A percentile compares a stretch with the other conserved stretches of the same genome.
Conservation (phyloP, 2,888 invertebrate genomes). For the Rhingia rostrata region DNA sequence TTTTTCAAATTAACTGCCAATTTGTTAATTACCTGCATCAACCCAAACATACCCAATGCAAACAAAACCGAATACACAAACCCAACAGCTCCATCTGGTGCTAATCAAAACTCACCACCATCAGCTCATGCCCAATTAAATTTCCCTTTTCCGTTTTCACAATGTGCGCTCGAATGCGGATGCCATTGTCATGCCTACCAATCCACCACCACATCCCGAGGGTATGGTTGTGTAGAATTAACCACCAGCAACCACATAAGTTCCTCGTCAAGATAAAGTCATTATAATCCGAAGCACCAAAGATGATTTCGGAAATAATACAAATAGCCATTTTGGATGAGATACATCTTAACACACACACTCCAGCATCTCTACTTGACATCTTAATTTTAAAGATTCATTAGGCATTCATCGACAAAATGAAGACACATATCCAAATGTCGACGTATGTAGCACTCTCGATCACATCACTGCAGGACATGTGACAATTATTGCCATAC, state of each 20-base stretch:
- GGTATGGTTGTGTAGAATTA: conserved; percentile 7
- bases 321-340: conserved; percentile 21
- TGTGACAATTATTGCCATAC: conserved; percentile 49
- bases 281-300: conserved; percentile 9
- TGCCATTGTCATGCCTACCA: neutral
- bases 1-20: conserved; percentile 11
- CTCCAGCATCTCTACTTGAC: conserved; percentile 10
- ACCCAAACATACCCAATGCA: conserved; percentile 22
- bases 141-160: conserved; percentile 32
- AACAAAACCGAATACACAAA: conserved; percentile 37
- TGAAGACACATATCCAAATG: conserved; percentile 9
- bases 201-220: conserved; percentile 4
- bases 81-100: conserved; percentile 62
- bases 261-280: neutral
- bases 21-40: conserved; percentile 30
- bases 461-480: conserved; percentile 48
- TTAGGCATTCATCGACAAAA: conserved; percentile 33
- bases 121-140: conserved; percentile 40
- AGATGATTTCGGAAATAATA: conserved; percentile 1
- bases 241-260: conserved; percentile 4
- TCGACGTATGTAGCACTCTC: conserved; percentile 47
- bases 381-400: conserved; percentile 51
- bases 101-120: conserved; percentile 39
- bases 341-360: neutral
- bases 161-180: neutral